These are phyloP conservation scores for Dryobates pubescens DNA, from an alignment of 2,797 vertebrate genomes.

Conservation along the genomic window DNA sequence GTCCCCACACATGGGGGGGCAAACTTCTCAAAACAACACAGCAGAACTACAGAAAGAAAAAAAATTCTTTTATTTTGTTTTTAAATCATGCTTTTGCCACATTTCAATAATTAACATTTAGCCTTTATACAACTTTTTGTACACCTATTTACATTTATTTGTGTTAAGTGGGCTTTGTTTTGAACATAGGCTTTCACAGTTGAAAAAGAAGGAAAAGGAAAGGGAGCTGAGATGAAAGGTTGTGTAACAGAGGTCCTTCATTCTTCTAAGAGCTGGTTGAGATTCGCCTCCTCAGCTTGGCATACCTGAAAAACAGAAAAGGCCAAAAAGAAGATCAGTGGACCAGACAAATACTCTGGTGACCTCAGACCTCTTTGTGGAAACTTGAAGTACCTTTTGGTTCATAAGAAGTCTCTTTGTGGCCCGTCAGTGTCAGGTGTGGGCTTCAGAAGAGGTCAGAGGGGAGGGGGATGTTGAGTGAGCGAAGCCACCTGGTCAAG, in stretches of 20 bases:
- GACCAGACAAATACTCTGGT: background rate
- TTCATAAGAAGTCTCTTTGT: background rate
- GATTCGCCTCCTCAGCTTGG: background rate
- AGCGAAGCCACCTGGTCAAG: conserved; percentile 61
- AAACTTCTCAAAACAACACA: conserved; percentile 26
- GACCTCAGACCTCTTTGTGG: background rate
- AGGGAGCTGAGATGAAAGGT: background rate
- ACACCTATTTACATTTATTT: conserved; percentile 72
- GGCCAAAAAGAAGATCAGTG: background rate
- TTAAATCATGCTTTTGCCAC: conserved; percentile 41
- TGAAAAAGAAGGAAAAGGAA: background rate
- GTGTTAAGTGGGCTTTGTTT: background rate
- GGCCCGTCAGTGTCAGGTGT: background rate
- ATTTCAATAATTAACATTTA: conserved; percentile 31
- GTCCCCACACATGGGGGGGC: accelerated
- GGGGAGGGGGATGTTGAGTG: conserved; percentile 59
- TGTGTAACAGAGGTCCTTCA: conserved; percentile 20
- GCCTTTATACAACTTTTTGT: conserved; percentile 56
- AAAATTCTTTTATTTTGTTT: conserved; percentile 55
- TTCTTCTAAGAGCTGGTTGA: conserved; percentile 33
- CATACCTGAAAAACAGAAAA: conserved; percentile 37
- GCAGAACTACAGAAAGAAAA: conserved; percentile 56
- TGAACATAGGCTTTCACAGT: conserved; percentile 29
- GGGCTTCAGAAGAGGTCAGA: conserved; percentile 50
- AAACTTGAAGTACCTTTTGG: conserved; percentile 38